Evolutionary conservation across 1,140 invertebrate species (phyloP).

Genomic region (Odontomachus brunneus): DNA sequence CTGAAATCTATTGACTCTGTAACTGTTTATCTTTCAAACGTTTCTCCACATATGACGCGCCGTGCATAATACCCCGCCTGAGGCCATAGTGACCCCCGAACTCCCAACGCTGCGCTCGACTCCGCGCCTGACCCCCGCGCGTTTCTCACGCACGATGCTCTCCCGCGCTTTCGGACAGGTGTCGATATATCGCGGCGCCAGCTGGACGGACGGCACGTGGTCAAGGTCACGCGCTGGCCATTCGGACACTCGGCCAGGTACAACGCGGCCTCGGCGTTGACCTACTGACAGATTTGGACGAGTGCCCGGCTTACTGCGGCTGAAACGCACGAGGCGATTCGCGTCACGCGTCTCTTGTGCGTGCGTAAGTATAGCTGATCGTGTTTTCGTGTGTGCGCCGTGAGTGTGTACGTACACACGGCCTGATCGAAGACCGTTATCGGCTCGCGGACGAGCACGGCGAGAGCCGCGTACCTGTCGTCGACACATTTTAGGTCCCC

Average conservation of each 20-base stretch:
- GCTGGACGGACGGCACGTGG: constrained; percentile 14
- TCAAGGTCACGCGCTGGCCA: constrained; percentile 70
- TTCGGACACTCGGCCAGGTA: constrained; percentile 60
- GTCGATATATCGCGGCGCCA: not conserved
- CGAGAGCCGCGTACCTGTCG: constrained; percentile 20
- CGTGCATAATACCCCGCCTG: too few species aligned
- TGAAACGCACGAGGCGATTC: constrained; percentile 4
- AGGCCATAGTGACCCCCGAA: too few species aligned
- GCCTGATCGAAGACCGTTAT: constrained; percentile 72
- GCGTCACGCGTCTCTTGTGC: constrained; percentile 9
- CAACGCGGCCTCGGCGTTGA: constrained; percentile 74
- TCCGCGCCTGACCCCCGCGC: too few species aligned
- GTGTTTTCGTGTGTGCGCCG: not conserved
- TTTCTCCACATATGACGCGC: too few species aligned
- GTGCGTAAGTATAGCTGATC: constrained; percentile 33
- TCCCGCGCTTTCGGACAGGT: not conserved
- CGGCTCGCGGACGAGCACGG: constrained; percentile 14
- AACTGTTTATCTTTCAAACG: too few species aligned
- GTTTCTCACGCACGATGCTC: not conserved
- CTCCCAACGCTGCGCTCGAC: too few species aligned
- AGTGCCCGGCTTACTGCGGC: constrained; percentile 52
- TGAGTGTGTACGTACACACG: not conserved
- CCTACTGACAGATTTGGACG: constrained; percentile 83
- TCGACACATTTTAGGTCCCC: constrained; percentile 26
- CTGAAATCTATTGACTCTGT: too few species aligned